Evolutionary conservation across 2,113 vertebrate species (phyloP).

Genomic region (Cacatua alba): DNA sequence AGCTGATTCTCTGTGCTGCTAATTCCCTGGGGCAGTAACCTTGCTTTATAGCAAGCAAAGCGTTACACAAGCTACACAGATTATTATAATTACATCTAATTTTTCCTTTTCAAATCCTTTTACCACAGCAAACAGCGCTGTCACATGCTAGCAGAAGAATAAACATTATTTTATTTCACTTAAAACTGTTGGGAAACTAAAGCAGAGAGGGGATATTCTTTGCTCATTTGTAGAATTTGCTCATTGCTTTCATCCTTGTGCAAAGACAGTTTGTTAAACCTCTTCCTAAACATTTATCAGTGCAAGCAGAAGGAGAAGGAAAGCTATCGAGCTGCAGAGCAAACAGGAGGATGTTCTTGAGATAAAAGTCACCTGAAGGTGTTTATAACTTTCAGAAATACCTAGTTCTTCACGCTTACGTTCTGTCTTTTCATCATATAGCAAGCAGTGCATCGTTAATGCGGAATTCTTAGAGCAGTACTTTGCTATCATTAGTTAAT

Average conservation of each 20-base stretch:
- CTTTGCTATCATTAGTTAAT: background rate
- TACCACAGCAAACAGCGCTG: background rate
- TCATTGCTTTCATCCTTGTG: background rate
- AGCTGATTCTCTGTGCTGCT: background rate
- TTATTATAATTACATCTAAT: background rate
- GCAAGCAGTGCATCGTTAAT: background rate
- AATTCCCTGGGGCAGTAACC: background rate
- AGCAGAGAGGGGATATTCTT: background rate
- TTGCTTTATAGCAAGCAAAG: background rate
- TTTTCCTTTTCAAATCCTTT: background rate
- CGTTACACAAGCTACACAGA: background rate
- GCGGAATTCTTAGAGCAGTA: background rate
- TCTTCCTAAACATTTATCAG: background rate
- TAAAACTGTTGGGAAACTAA: background rate
- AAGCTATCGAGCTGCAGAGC: background rate
- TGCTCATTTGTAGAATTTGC: background rate
- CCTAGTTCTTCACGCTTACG: background rate
- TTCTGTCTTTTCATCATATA: background rate
- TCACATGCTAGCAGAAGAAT: background rate
- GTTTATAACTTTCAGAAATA: background rate
- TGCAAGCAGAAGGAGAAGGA: background rate
- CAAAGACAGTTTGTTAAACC: background rate
- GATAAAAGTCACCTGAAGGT: background rate
- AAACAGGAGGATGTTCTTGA: background rate
- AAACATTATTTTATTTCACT: background rate